Percentiles rank a stretch among this genome's conserved stretches.
These are phyloP conservation scores for Zelostemma sp. DNA, from an alignment of 1,140 invertebrate species.

Conservation along the genomic window DNA sequence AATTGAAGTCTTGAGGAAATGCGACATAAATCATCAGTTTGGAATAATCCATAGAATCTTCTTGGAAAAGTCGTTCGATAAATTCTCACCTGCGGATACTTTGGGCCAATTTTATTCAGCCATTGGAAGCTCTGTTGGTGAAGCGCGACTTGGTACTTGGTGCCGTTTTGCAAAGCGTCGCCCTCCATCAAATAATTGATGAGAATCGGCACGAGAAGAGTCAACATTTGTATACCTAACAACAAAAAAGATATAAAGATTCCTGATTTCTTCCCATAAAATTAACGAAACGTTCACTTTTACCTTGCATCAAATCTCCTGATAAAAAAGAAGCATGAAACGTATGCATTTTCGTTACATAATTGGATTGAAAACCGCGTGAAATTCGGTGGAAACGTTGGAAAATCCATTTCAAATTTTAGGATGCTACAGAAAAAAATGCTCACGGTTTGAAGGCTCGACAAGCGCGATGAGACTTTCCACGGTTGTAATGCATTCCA, in stretches of 20 bases:
- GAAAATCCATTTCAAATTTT: too few relatives aligned
- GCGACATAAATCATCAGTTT: background rate
- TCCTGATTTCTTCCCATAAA: background rate
- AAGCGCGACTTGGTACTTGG: slow-evolving; percentile 76
- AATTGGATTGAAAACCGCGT: too few relatives aligned
- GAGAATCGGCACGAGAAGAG: slow-evolving; percentile 88
- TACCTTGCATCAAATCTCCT: slow-evolving; percentile 73
- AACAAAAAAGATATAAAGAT: slow-evolving; percentile 46
- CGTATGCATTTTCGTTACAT: too few relatives aligned
- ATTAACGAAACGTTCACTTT: slow-evolving; percentile 3
- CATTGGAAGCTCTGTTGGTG: slow-evolving; percentile 90
- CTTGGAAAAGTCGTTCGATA: background rate
- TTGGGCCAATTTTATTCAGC: slow-evolving; percentile 91
- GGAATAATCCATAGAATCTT: background rate
- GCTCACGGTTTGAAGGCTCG: slow-evolving; percentile 84
- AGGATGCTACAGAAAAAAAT: too few relatives aligned
- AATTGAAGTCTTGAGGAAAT: too few relatives aligned
- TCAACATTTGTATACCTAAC: slow-evolving; percentile 89
- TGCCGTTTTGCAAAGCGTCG: slow-evolving; percentile 73
- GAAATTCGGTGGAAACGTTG: too few relatives aligned
- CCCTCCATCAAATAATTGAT: slow-evolving; percentile 86
- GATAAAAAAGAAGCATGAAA: slow-evolving; percentile 63
- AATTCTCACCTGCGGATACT: slow-evolving; percentile 82
- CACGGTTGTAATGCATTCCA: slow-evolving; percentile 79
- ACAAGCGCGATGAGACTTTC: slow-evolving; percentile 82